Percentiles rank a stretch among this genome's conserved stretches.
Evolutionary conservation across 2,113 vertebrate genomes (phyloP).

Genomic region (Heloderma charlesbogerti): DNA sequence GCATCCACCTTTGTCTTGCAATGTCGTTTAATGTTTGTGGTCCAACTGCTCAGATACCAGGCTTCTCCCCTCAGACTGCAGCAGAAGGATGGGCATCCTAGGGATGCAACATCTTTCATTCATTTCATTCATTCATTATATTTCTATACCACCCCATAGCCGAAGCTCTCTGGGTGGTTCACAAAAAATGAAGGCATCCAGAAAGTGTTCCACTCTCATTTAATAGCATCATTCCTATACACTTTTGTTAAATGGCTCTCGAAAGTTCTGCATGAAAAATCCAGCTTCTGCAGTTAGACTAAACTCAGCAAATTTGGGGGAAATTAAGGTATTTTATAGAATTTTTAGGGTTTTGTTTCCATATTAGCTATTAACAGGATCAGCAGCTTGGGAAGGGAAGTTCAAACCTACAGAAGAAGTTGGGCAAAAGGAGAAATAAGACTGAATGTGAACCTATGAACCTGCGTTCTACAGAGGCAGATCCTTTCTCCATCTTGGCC

Average conservation of each 20-base stretch:
- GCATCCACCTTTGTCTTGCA: fast-evolving
- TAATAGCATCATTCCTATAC: not conserved
- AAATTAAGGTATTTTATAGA: not conserved
- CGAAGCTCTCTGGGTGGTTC: too few relatives aligned
- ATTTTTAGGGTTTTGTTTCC: not conserved
- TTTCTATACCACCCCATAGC: too few relatives aligned
- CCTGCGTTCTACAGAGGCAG: not conserved
- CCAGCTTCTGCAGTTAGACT: not conserved
- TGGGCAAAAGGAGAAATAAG: not conserved
- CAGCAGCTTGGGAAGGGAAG: not conserved
- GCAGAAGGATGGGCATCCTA: not conserved
- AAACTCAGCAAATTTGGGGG: not conserved
- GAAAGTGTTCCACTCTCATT: not conserved
- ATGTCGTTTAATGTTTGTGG: fast-evolving
- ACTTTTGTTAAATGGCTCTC: not conserved
- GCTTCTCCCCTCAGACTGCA: not conserved
- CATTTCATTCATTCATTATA: too few relatives aligned
- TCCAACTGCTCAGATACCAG: fast-evolving
- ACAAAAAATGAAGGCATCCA: too few relatives aligned
- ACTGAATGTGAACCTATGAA: not conserved
- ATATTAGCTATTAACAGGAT: not conserved
- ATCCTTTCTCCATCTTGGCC: too few relatives aligned
- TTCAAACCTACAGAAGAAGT: not conserved
- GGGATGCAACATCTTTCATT: too few relatives aligned
- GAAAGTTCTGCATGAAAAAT: not conserved